Percentiles rank a stretch among this genome's conserved stretches.
Conservation (phyloP, 1,140 invertebrate genomes). For the Trichoplusia ni region DNA sequence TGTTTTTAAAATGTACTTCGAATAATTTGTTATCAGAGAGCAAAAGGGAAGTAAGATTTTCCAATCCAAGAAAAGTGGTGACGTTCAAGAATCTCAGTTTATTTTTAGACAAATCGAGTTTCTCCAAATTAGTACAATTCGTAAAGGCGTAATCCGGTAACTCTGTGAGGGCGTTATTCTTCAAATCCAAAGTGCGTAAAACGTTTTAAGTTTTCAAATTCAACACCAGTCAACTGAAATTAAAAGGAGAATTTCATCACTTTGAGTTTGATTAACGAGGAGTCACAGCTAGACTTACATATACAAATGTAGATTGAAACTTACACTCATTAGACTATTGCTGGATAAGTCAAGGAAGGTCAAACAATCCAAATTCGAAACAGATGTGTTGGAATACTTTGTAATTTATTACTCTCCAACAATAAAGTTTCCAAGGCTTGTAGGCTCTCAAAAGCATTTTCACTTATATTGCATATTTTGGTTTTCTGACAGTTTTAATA, state of each 20-base stretch:
- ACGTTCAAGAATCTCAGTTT: slow-evolving; percentile 79
- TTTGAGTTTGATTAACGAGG: no score
- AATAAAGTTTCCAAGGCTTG: slow-evolving; percentile 81
- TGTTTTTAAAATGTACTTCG: slow-evolving; percentile 76
- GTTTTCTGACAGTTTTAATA: slow-evolving; percentile 84
- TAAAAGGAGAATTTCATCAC: neutral
- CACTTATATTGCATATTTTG: slow-evolving; percentile 82
- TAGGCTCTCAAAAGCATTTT: slow-evolving; percentile 82
- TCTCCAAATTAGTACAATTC: slow-evolving; percentile 80
- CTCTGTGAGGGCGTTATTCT: slow-evolving; percentile 79
- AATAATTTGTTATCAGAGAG: slow-evolving; percentile 74
- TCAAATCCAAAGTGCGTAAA: slow-evolving; percentile 71
- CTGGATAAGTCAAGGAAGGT: slow-evolving; percentile 71
- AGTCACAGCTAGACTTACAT: no score
- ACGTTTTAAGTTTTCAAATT: slow-evolving; percentile 65
- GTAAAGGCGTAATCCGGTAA: slow-evolving; percentile 82
- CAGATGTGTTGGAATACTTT: slow-evolving; percentile 59
- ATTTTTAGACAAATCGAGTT: slow-evolving; percentile 84
- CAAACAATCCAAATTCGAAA: slow-evolving; percentile 68
- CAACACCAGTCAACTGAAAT: slow-evolving; percentile 68
- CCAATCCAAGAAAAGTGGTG: slow-evolving; percentile 67
- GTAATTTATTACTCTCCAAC: slow-evolving; percentile 83
- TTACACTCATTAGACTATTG: slow-evolving; percentile 69
- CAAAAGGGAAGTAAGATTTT: slow-evolving; percentile 69
- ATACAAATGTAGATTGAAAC: no score